Percentiles rank a stretch among this genome's conserved stretches.
phyloP scores from a whole-genome alignment of 2,113 vertebrate species.

The Bos indicus region DNA sequence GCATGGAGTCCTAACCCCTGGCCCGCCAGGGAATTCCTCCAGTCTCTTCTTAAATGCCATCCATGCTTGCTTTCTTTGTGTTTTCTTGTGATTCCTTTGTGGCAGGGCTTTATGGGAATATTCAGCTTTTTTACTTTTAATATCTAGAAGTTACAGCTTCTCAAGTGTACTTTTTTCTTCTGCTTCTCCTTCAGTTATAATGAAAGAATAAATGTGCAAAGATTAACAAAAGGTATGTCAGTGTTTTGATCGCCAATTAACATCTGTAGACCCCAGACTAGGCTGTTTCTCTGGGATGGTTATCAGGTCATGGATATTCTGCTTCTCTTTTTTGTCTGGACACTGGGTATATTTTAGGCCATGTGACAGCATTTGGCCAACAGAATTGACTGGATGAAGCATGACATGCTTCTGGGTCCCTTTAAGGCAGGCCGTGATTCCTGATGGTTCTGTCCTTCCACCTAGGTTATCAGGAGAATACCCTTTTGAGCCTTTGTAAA shows the following conservation, averaged over 20 bases:
- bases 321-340: not conserved
- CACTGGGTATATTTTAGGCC: not conserved
- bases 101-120: not conserved
- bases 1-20: not conserved
- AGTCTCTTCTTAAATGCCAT: not conserved
- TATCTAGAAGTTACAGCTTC: not conserved
- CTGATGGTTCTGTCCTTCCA: not conserved
- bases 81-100: not conserved
- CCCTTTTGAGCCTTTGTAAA: not conserved
- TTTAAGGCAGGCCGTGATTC: not conserved
- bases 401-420: not conserved
- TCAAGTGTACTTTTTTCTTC: not conserved
- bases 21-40: fast-evolving
- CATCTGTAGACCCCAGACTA: not conserved
- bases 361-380: not conserved
- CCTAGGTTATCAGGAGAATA: not conserved
- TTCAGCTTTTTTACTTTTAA: not conserved
- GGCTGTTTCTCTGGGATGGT: not conserved
- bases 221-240: not conserved
- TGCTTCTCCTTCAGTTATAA: not conserved
- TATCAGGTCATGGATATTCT: not conserved
- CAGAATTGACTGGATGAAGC: not conserved
- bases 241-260: not conserved
- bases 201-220: not conserved
- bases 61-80: not conserved